phyloP scores from a whole-genome alignment of 2,113 vertebrate genomes.

The Arvicanthis niloticus region DNA sequence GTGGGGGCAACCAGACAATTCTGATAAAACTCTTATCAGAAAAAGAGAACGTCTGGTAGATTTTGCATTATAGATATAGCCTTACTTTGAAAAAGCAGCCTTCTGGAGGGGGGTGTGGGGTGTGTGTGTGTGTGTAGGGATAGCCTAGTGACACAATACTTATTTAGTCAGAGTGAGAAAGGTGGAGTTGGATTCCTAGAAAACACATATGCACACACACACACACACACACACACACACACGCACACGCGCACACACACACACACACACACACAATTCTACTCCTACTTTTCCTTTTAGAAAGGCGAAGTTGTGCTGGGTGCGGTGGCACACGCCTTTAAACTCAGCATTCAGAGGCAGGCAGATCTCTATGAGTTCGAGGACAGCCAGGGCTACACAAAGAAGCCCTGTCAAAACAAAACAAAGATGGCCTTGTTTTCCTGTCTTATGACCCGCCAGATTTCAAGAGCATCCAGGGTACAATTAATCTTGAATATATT shows the following conservation, averaged over 20 bases:
- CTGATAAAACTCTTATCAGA: not conserved
- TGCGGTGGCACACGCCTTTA: not conserved
- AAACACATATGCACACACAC: not conserved
- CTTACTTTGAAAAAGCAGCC: conserved; percentile 1
- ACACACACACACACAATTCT: too few relatives aligned
- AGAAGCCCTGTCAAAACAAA: not conserved
- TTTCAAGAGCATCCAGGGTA: conserved; percentile 25
- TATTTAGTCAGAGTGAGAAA: not conserved
- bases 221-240: not conserved
- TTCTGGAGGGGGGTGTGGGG: not conserved
- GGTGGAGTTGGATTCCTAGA: not conserved
- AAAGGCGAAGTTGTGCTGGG: not conserved
- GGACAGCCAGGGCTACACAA: not conserved
- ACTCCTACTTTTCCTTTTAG: not conserved
- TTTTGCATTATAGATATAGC: not conserved
- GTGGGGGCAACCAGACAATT: not conserved
- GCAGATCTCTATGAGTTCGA: not conserved
- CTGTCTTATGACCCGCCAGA: not conserved
- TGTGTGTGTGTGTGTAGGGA: too few relatives aligned
- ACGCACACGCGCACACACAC: not conserved
- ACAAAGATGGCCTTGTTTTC: not conserved
- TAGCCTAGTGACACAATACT: not conserved
- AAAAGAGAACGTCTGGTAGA: not conserved
- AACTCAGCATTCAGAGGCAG: not conserved
- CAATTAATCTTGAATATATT: conserved; percentile 16